Evolutionary conservation across 37 sponge, comb jelly and placozoan genomes (phyloP).

Genomic region (Bolinopsis microptera): DNA sequence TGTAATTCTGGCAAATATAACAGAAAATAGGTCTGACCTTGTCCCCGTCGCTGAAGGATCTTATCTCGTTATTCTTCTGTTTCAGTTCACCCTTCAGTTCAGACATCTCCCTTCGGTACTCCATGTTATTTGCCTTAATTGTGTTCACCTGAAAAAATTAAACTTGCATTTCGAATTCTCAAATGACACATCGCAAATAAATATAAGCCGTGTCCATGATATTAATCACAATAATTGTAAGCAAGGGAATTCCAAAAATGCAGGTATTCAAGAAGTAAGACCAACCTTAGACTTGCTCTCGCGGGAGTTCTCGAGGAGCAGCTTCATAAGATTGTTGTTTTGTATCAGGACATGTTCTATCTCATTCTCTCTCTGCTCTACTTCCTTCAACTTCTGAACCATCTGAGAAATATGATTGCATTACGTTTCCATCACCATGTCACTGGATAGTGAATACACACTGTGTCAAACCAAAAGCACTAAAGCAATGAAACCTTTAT

Average conservation of each 20-base stretch:
- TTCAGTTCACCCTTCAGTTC: neutral
- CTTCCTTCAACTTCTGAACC: neutral
- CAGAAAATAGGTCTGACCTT: neutral
- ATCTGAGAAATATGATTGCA: too few relatives aligned
- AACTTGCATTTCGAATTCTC: too few relatives aligned
- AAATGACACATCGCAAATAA: too few relatives aligned
- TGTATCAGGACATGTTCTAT: constrained; percentile 12
- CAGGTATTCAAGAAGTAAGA: too few relatives aligned
- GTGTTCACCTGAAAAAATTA: neutral
- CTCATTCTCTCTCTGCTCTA: neutral
- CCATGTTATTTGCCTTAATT: neutral
- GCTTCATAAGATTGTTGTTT: constrained; percentile 27
- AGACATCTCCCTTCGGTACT: neutral
- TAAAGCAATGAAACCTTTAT: too few relatives aligned
- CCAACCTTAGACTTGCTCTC: neutral
- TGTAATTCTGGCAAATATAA: too few relatives aligned
- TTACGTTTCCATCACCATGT: too few relatives aligned
- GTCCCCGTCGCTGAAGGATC: neutral
- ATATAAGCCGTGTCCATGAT: too few relatives aligned
- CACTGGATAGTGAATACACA: too few relatives aligned
- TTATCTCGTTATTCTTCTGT: neutral
- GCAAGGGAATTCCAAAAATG: too few relatives aligned
- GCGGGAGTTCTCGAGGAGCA: neutral
- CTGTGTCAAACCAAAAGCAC: too few relatives aligned
- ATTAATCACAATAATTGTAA: too few relatives aligned